Evolutionary conservation across 2,888 invertebrate genomes (phyloP), one percentile per base, ranked within the genome.

Genomic region (Ecliptopera silaceata): DNA sequence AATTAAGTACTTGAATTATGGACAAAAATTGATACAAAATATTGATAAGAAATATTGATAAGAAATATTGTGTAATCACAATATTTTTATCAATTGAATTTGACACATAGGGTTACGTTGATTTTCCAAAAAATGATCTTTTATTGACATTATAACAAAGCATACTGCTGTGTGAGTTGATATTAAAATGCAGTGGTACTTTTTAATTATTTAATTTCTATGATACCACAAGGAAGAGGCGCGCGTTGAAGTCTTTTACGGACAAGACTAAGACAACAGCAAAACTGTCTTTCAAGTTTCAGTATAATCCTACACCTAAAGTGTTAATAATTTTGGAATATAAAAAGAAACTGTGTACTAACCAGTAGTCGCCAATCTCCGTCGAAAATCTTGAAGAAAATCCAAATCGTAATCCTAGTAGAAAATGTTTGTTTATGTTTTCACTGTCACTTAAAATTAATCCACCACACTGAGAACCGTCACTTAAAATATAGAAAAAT

Each of bases 221-320:
- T 56, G 38, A 46, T 39, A n/a, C 53, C 53, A 31, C 36, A 52
- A 43, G 53, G 39, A 46, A 52, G 56, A 54, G 46, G 51, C 67
- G 79, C 88, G 87, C 90, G 90, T 91, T 89, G 88, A 91, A 79
- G 86, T 91, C 90, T 91, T 88, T 88, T 87, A 66, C 69, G 66
- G 67, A 77, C 64, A 73, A 69, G 64, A 72, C 61, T n/a, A 38
- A 26, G 31, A 13, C 6, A 38, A 20, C 11, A 39, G 8, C 15
- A 13, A n/a, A n/a, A n/a, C n/a, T n/a, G 17, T 32, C 3, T 32
- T 26, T 13, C 8, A 47, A 15, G 29, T 22, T 18, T 51, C 5
- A 18, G 47, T 47, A 31, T 13, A 38, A 38, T 26, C 15, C 15
- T 15, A 36, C 1, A 20, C 15, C n/a, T 34, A 45, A 29, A 11